phyloP scores from a whole-genome alignment of 23 tunicate genomes.

The Halocynthia aurantium region DNA sequence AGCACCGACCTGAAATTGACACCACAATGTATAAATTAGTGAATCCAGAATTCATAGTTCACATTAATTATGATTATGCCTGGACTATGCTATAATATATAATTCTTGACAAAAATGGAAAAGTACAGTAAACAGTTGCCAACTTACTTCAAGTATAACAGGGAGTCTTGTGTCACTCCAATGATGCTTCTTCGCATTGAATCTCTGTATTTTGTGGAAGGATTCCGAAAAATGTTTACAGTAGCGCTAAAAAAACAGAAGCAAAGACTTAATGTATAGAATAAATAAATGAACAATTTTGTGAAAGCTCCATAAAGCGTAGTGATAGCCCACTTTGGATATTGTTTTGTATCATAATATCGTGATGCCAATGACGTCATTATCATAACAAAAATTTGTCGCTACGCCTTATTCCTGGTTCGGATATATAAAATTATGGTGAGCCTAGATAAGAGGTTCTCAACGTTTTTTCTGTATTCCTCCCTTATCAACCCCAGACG shows the following conservation, averaged over 20 bases:
- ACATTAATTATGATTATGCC: background rate
- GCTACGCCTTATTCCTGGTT: too few species aligned
- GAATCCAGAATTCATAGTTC: too few species aligned
- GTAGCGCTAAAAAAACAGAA: conserved; percentile 42
- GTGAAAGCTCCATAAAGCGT: too few species aligned
- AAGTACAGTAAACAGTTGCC: background rate
- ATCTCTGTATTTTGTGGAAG: conserved; percentile 56
- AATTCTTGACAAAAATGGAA: background rate
- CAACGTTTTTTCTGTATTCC: too few species aligned
- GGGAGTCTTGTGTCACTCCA: conserved; percentile 71
- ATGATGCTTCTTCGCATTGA: conserved; percentile 78
- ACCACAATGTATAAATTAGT: too few species aligned
- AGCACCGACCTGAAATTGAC: conserved; percentile 56
- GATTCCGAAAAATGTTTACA: conserved; percentile 58
- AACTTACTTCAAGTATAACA: conserved; percentile 56
- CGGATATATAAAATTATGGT: too few species aligned
- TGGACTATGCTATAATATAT: background rate
- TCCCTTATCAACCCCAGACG: too few species aligned
- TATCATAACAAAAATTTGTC: too few species aligned
- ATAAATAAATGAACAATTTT: background rate
- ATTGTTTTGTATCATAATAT: too few species aligned
- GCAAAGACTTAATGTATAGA: background rate
- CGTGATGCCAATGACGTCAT: too few species aligned
- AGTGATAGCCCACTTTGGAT: too few species aligned
- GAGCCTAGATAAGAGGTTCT: too few species aligned